Conservation (phyloP, 2,888 invertebrate species). For the Drosophila pegasa region DNA sequence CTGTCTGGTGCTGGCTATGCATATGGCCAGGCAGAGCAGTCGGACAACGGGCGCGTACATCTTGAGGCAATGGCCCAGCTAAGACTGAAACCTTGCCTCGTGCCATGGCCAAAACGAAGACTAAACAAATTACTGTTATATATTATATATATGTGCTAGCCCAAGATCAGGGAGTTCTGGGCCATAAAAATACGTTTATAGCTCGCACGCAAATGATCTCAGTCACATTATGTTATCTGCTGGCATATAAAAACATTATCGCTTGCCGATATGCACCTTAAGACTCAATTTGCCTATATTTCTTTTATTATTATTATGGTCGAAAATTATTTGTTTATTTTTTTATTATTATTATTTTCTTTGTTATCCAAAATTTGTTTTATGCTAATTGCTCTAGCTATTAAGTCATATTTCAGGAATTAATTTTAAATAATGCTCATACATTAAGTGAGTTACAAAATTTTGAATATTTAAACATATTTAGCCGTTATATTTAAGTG, state of each 20-base stretch:
- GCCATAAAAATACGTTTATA: neutral
- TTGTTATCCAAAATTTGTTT: neutral
- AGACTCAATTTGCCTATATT: neutral
- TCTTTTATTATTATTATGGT: neutral
- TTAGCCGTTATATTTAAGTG: neutral
- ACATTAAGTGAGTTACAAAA: neutral
- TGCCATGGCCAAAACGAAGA: slow-evolving; percentile 15
- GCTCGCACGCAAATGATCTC: neutral
- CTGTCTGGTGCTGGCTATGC: slow-evolving; percentile 25
- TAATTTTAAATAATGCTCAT: neutral
- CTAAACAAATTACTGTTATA: neutral
- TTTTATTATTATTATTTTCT: neutral
- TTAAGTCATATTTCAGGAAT: neutral
- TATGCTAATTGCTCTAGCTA: neutral
- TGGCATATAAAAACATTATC: neutral
- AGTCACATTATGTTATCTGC: neutral
- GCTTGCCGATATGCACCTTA: neutral
- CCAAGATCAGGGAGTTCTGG: neutral
- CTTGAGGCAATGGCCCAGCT: slow-evolving; percentile 6
- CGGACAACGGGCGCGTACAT: slow-evolving; percentile 14
- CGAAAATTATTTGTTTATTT: neutral
- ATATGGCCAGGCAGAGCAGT: slow-evolving; percentile 4
- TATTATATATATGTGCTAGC: neutral
- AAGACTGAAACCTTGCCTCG: slow-evolving; percentile 22
- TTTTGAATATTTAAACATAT: neutral